These are phyloP conservation scores for Sula dactylatra DNA, from an alignment of 2,113 vertebrate species.

Conservation along the genomic window DNA sequence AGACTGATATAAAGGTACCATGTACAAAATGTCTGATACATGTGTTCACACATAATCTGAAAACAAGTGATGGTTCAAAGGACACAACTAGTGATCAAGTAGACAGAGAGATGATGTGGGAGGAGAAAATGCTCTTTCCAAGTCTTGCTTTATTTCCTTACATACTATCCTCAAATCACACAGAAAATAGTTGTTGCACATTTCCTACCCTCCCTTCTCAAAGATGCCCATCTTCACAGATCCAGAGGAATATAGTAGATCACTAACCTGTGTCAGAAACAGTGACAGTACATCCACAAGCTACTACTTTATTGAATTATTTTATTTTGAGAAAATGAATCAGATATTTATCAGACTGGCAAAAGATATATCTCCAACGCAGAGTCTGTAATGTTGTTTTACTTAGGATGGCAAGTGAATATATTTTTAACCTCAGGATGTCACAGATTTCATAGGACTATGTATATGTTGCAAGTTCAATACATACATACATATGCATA, in stretches of 20 bases:
- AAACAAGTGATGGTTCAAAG: background rate
- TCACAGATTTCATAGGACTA: background rate
- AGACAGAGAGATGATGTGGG: accelerated
- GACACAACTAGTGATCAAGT: background rate
- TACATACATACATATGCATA: background rate
- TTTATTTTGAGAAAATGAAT: background rate
- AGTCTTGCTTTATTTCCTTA: background rate
- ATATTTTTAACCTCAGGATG: background rate
- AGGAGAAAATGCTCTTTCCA: background rate
- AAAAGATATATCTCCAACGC: background rate
- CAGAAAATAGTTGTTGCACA: background rate
- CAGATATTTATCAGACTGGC: background rate
- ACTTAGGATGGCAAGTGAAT: background rate
- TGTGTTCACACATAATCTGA: background rate
- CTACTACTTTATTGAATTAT: background rate
- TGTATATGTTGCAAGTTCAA: background rate
- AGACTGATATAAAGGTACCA: background rate
- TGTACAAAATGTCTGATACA: background rate
- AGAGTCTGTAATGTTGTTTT: background rate
- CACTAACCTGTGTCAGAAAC: background rate
- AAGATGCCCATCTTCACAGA: background rate
- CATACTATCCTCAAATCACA: background rate
- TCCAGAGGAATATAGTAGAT: background rate
- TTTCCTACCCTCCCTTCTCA: background rate
- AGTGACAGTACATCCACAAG: background rate